These are phyloP conservation scores for Syngnathus rostellatus DNA, from an alignment of 2,797 vertebrate genomes.

Conservation along the genomic window DNA sequence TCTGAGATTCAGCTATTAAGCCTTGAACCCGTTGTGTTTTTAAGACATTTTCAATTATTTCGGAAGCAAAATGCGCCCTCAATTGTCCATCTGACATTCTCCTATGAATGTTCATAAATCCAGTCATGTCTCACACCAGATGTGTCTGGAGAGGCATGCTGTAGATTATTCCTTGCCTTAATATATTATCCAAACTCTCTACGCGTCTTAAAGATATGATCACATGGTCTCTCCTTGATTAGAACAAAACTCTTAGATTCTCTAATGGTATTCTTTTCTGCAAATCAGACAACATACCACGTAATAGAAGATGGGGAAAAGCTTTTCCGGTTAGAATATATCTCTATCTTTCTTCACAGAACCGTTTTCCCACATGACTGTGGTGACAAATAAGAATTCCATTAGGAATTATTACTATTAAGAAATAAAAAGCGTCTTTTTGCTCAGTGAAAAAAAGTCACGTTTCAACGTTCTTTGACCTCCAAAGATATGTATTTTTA, in stretches of 20 bases:
- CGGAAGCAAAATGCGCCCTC: not conserved
- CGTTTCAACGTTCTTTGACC: not conserved
- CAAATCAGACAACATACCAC: not conserved
- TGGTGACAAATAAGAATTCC: not conserved
- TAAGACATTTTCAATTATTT: not conserved
- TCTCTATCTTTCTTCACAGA: not conserved
- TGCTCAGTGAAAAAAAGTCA: not conserved
- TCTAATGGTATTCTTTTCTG: not conserved
- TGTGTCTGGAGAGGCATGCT: not conserved
- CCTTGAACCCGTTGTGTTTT: not conserved
- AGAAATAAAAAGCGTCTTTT: not conserved
- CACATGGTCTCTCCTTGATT: constrained; percentile 7
- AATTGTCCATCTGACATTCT: not conserved
- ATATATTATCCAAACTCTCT: constrained; percentile 47
- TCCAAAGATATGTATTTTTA: not conserved
- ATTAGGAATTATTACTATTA: not conserved
- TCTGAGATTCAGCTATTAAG: not conserved
- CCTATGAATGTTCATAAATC: not conserved
- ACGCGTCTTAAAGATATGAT: constrained; percentile 14
- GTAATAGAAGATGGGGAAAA: not conserved
- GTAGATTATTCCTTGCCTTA: constrained; percentile 15
- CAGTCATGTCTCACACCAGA: not conserved
- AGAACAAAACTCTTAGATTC: constrained; percentile 25
- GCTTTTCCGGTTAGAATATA: not conserved
- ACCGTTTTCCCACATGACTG: not conserved